Evolutionary conservation across 2,888 invertebrate species (phyloP), one percentile per base, ranked within the genome.

Genomic region (Chrysolina americana): DNA sequence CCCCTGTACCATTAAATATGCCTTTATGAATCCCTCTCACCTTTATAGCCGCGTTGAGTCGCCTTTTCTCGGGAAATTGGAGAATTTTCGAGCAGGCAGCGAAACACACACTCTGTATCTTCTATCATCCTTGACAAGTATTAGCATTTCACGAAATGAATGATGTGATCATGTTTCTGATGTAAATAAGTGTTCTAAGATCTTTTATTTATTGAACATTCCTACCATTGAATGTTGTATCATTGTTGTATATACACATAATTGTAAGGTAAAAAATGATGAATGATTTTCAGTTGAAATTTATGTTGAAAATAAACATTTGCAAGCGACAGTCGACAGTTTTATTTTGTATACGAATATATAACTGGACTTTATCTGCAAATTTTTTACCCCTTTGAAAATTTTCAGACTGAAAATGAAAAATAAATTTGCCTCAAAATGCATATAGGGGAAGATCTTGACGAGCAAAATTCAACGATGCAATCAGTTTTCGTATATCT

Each of bases 171-270:
- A 56, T 68, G 48, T 63, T 69, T 13, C 50, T 47, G 66, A 70
- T 80, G 79, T 81, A 80, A 70, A 79, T 81, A 81, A 80, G 69
- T 78, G 70, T n/a, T 13, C 71, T 74, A 75, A 76, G 65, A 68
- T 74, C 56, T 64, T 53, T 19, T 68, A 79, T 81, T 80, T 77
- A 79, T 81, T 76, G 48, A 76, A 82, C 80, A 82, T 82, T 82
- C 82, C 82, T 71, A 64, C 36, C 68, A 48, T 73, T 74, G 81
- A 76, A 81, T 81, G 65, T 65, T 53, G 66, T 41, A 62, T 44
- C 23, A 44, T 41, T 28, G 13, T 21, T 71, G 48, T 68, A 21
- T 68, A 21, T 68, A 53, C 53, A 59, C 63, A 6, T 59, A 44
- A 36, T 59, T 62, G 53, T 70, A 66, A 28, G 66, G 64, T 73